Conservation (phyloP, 1,140 invertebrate genomes). For the Oedothorax gibbosus region DNA sequence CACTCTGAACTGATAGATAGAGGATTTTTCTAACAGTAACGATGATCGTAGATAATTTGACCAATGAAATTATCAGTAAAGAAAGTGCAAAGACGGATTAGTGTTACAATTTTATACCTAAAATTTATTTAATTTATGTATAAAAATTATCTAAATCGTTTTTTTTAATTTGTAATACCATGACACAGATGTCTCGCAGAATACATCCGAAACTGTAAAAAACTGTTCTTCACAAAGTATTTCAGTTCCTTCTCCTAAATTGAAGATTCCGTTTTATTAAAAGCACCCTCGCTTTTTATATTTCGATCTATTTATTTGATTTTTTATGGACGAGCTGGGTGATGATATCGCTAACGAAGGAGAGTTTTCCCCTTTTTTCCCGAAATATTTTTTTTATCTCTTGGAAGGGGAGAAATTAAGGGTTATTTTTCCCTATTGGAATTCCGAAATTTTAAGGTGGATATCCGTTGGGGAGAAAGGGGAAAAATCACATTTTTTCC, state of each 20-base stretch:
- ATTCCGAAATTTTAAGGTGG: background rate
- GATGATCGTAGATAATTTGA: no score
- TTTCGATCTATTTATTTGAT: background rate
- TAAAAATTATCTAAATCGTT: no score
- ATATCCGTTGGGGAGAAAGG: background rate
- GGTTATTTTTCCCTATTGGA: background rate
- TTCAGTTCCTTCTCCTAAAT: background rate
- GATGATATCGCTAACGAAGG: conserved; percentile 54
- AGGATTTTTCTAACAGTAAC: no score
- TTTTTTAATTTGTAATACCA: no score
- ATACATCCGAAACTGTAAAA: background rate
- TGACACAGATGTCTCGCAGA: no score
- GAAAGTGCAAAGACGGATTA: no score
- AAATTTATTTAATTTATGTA: no score
- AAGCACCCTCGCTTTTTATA: conserved; percentile 20
- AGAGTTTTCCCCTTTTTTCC: no score
- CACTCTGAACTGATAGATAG: no score
- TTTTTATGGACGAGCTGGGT: conserved; percentile 21
- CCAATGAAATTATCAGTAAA: no score
- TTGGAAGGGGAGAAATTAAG: conserved; percentile 19
- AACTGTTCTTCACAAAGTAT: conserved; percentile 12
- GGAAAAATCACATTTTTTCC: background rate
- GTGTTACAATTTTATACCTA: no score
- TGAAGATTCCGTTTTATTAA: conserved; percentile 39
- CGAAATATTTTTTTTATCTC: no score